Evolutionary conservation across 2,888 invertebrate genomes (phyloP), one percentile per base, ranked within the genome.

Genomic region (Callinectes sapidus): DNA sequence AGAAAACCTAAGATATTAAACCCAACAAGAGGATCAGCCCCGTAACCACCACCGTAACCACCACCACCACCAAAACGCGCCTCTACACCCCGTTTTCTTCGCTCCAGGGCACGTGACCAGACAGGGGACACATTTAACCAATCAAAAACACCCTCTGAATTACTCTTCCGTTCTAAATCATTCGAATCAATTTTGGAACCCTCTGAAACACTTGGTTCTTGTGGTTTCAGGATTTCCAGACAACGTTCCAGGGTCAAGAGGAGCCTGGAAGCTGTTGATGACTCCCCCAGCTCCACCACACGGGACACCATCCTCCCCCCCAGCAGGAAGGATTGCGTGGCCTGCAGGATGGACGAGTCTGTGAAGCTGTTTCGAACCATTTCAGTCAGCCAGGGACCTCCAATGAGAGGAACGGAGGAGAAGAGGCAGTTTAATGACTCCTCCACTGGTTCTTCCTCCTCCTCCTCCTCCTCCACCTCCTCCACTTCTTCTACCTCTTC

Each of bases 401-500:
- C 92, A 0, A 93, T 61, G 91, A 88, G 16, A 32, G 92, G 92
- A n/a, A 93, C 86, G 16, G 90, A 81, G n/a, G 87, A 48, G 91
- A 93, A 93, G 35, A 93, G 55, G n/a, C 92, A 93, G 66, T 81
- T 86, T 0, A 93, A 89, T 0, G 90, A 42, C 42, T 32, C 48
- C 13, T 87, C 90, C 28, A 5, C n/a, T 6, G 81, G 54, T n/a
- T 88, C 91, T 18, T 18, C 54, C 18, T 77, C 28, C n/a, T 90
- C 90, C 8, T 90, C 81, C 16, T 61, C 88, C 18, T 55, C 81
- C 16, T 81, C 81, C 18, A 32, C 88, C 18, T 55, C 81, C 16
- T 81, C 81, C 18, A 32, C 35, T 18, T 16, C 81, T 18, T 81
- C 35, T 35, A 5, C 18, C 18, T 81, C 81, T 13, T 16, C 35